Evolutionary conservation across 2,113 vertebrate species (phyloP).

Genomic region (Nyctereutes procyonoides): DNA sequence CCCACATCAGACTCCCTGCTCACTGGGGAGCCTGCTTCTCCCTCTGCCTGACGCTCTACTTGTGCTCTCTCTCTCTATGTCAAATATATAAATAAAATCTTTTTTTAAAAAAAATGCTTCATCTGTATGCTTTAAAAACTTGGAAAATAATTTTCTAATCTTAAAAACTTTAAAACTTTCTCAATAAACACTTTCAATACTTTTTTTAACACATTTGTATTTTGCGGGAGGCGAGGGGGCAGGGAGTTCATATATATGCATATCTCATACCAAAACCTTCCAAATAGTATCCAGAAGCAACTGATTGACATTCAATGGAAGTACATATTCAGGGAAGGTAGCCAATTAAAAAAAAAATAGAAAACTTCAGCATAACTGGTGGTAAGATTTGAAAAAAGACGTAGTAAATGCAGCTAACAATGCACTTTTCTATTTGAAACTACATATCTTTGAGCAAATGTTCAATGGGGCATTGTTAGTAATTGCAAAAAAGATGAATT

Average conservation of each 20-base stretch:
- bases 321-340: neutral
- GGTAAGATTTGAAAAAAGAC: neutral
- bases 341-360: constrained; percentile 34
- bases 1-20: too few species aligned
- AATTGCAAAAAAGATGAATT: constrained; percentile 9
- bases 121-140: neutral
- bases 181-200: neutral
- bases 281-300: neutral
- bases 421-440: neutral
- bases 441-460: neutral
- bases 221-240: too few species aligned
- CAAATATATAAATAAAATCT: too few species aligned
- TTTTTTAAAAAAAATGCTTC: neutral
- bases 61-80: too few species aligned
- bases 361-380: neutral
- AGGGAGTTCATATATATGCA: neutral
- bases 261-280: neutral
- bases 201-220: too few species aligned
- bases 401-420: neutral
- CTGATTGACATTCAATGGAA: neutral
- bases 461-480: neutral
- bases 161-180: neutral
- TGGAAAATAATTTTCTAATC: neutral
- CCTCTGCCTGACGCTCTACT: too few species aligned
- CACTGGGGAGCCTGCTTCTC: too few species aligned